Percentiles rank a stretch among this genome's conserved stretches.
Evolutionary conservation across 23 tunicate genomes (phyloP).

Genomic region (Trididemnum nubilum): DNA sequence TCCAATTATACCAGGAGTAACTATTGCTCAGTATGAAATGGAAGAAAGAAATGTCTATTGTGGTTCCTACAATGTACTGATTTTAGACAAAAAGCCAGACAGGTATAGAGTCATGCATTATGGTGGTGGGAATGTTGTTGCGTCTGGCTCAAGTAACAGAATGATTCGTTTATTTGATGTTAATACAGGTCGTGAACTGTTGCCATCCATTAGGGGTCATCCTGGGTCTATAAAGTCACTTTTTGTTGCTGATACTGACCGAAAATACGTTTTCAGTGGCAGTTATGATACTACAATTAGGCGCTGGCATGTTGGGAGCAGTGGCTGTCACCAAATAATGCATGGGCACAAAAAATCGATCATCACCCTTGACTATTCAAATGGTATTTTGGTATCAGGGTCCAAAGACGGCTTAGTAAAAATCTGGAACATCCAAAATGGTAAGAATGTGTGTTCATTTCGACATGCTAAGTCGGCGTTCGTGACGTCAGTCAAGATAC

Average conservation of each 20-base stretch:
- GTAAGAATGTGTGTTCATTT: conserved; percentile 59
- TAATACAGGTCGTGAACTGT: conserved; percentile 12
- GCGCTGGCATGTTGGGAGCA: conserved; percentile 59
- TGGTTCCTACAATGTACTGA: conserved; percentile 73
- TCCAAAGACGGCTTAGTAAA: conserved; percentile 73
- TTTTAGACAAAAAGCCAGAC: conserved; percentile 56
- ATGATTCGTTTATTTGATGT: conserved; percentile 19
- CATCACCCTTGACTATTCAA: conserved; percentile 40
- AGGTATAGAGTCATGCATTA: conserved; percentile 40
- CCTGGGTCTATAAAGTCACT: conserved; percentile 71
- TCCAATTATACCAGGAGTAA: not conserved
- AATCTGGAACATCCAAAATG: conserved; percentile 45
- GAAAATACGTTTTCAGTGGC: conserved; percentile 61
- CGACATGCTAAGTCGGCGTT: conserved; percentile 42
- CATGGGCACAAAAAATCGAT: conserved; percentile 68
- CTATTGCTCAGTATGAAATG: conserved; percentile 27
- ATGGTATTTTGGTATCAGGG: conserved; percentile 60
- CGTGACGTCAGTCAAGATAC: conserved; percentile 62
- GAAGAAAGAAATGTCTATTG: conserved; percentile 79
- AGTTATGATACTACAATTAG: conserved; percentile 71
- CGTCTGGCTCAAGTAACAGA: conserved; percentile 32
- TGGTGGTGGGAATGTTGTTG: conserved; percentile 34
- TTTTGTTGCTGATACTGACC: conserved; percentile 34
- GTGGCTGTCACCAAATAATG: conserved; percentile 62
- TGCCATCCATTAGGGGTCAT: conserved; percentile 54